phyloP scores from a whole-genome alignment of 2,888 invertebrate species.

The Philaethria dido region DNA sequence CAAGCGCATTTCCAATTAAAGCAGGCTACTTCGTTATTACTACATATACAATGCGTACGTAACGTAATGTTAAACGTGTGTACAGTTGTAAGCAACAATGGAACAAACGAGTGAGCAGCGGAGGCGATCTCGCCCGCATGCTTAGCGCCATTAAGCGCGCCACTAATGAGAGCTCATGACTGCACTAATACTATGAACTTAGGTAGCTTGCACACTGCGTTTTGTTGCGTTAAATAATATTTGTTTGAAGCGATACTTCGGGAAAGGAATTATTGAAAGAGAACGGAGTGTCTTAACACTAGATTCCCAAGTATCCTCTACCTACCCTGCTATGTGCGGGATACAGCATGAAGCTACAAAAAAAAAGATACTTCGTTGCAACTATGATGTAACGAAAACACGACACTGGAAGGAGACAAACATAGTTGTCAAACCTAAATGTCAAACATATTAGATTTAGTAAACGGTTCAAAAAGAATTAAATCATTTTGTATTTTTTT shows the following conservation, averaged over 20 bases:
- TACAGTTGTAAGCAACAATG: slow-evolving; percentile 32
- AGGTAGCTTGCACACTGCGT: slow-evolving; percentile 11
- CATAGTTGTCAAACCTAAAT: no score
- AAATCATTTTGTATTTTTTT: no score
- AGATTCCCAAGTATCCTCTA: no score
- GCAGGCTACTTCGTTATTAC: background rate
- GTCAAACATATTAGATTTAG: no score
- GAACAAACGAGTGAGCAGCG: slow-evolving; percentile 49
- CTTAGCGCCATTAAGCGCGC: slow-evolving; percentile 76
- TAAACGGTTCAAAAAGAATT: no score
- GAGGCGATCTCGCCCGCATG: slow-evolving; percentile 73
- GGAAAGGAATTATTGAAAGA: no score
- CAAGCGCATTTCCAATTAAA: slow-evolving; percentile 2
- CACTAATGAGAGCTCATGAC: slow-evolving; percentile 69
- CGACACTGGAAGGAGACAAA: no score
- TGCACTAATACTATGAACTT: slow-evolving; percentile 35
- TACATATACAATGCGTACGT: slow-evolving; percentile 13
- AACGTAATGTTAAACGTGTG: slow-evolving; percentile 17
- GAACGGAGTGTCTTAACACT: no score
- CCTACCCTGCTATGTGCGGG: no score
- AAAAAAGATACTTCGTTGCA: no score
- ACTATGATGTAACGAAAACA: no score
- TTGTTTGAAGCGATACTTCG: background rate
- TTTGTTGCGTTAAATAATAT: background rate
- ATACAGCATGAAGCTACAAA: no score